These are phyloP conservation scores for Cheiracanthium punctorium DNA, from an alignment of 2,888 invertebrate genomes.

Conservation along the genomic window DNA sequence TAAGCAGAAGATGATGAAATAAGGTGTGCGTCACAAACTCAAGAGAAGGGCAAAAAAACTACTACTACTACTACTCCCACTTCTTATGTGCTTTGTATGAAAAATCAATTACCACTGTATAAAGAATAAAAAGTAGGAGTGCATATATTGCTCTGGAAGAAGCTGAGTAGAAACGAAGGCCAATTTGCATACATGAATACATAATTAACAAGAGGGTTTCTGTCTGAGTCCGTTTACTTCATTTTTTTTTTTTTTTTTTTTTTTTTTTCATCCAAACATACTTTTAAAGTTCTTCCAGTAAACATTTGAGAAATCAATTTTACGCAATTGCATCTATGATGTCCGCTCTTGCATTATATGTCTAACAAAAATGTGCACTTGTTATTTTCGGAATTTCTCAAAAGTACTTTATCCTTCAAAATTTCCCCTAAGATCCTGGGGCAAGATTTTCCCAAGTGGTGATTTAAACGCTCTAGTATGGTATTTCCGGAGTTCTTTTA, in stretches of 20 bases:
- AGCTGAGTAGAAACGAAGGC: conserved; percentile 19
- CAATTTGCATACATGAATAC: conserved; percentile 69
- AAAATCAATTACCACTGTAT: conserved; percentile 68
- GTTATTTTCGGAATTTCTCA: neutral
- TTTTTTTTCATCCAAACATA: neutral
- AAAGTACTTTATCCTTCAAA: neutral
- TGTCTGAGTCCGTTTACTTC: conserved; percentile 12
- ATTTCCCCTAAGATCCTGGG: neutral
- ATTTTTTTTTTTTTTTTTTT: conserved; percentile 29
- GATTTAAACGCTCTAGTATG: neutral
- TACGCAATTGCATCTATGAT: conserved; percentile 50
- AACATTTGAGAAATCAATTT: conserved; percentile 65
- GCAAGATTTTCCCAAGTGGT: neutral
- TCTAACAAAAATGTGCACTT: conserved; percentile 56
- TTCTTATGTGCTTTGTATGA: conserved; percentile 60
- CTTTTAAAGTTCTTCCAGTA: conserved; percentile 5
- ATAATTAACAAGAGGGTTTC: conserved; percentile 58
- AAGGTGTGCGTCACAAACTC: conserved; percentile 51
- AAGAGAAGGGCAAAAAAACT: conserved; percentile 23
- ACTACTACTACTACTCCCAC: conserved; percentile 20
- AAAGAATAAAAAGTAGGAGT: conserved; percentile 40
- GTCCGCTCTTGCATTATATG: conserved; percentile 35
- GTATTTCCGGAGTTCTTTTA: neutral
- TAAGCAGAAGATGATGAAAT: conserved; percentile 37
- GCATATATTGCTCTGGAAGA: conserved; percentile 25